phyloP scores from a whole-genome alignment of 2,888 invertebrate genomes.

The Cistogaster globosa region DNA sequence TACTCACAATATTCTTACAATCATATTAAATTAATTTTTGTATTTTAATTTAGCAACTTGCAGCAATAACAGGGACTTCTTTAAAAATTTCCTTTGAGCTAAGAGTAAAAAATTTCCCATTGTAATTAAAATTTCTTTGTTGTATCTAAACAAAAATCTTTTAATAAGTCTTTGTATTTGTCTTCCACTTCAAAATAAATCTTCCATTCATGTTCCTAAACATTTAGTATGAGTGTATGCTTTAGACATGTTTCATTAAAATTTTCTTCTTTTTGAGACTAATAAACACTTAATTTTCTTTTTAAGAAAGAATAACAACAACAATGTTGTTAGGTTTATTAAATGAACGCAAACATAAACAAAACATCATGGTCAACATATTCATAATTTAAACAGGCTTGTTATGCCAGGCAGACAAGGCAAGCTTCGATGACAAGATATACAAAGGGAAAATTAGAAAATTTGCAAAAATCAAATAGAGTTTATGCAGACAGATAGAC shows the following conservation, averaged over 20 bases:
- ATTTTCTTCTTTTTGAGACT: slow-evolving; percentile 8
- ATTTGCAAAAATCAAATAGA: slow-evolving; percentile 16
- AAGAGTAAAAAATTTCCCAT: background rate
- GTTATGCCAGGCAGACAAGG: slow-evolving; percentile 58
- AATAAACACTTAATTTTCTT: slow-evolving; percentile 50
- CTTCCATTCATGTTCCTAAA: slow-evolving; percentile 47
- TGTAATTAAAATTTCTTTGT: slow-evolving; percentile 38
- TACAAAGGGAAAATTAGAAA: background rate
- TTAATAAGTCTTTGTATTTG: background rate
- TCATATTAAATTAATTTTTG: too few relatives aligned
- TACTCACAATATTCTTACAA: too few relatives aligned
- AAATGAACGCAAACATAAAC: slow-evolving; percentile 43
- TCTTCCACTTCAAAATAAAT: background rate
- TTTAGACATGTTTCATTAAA: slow-evolving; percentile 32
- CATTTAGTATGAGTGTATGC: slow-evolving; percentile 32
- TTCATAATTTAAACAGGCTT: slow-evolving; percentile 59
- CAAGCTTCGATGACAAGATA: slow-evolving; percentile 43
- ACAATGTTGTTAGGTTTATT: slow-evolving; percentile 47
- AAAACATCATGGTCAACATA: slow-evolving; percentile 51
- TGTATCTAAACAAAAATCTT: background rate
- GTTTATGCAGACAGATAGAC: slow-evolving; percentile 57
- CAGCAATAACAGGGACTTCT: background rate
- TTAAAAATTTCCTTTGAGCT: too few relatives aligned
- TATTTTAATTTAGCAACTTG: too few relatives aligned
- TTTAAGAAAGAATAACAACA: slow-evolving; percentile 20